A percentile compares a stretch with the other conserved stretches of the same genome.
Conservation (phyloP, 2,888 invertebrate species). For the Megaustenia siamemsis region DNA sequence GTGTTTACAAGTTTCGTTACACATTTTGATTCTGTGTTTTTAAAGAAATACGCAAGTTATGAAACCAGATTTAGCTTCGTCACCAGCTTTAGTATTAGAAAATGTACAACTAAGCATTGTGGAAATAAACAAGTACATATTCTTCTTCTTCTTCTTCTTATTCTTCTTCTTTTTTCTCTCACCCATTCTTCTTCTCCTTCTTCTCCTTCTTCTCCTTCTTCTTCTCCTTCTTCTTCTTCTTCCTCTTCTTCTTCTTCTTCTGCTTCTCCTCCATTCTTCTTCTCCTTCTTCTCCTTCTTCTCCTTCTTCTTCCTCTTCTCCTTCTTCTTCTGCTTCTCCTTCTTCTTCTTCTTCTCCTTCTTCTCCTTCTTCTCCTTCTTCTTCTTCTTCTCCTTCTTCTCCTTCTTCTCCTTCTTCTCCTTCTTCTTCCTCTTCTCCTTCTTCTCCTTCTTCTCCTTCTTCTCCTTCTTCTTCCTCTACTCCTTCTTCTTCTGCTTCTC, state of each 20-base stretch:
- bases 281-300: slow-evolving; percentile 28
- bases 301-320: slow-evolving; percentile 27
- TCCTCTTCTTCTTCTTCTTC: background rate
- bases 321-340: slow-evolving; percentile 28
- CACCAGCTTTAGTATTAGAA: too few relatives aligned
- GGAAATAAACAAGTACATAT: background rate
- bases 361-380: slow-evolving; percentile 19
- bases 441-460: background rate
- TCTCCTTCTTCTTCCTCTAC: background rate
- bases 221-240: slow-evolving; percentile 41
- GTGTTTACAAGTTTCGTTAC: too few relatives aligned
- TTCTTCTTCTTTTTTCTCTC: background rate
- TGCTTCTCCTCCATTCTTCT: background rate
- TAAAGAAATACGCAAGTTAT: too few relatives aligned
- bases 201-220: slow-evolving; percentile 12
- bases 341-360: slow-evolving; percentile 22
- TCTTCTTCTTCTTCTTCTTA: background rate
- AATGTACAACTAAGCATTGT: background rate
- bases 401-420: slow-evolving; percentile 3
- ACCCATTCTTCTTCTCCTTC: background rate
- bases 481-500: background rate
- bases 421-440: slow-evolving; percentile 13
- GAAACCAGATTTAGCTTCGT: too few relatives aligned
- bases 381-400: slow-evolving; percentile 32
- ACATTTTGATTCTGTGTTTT: too few relatives aligned